Conservation (phyloP, 2,113 vertebrate species). For the Corythornis madagascariensis region DNA sequence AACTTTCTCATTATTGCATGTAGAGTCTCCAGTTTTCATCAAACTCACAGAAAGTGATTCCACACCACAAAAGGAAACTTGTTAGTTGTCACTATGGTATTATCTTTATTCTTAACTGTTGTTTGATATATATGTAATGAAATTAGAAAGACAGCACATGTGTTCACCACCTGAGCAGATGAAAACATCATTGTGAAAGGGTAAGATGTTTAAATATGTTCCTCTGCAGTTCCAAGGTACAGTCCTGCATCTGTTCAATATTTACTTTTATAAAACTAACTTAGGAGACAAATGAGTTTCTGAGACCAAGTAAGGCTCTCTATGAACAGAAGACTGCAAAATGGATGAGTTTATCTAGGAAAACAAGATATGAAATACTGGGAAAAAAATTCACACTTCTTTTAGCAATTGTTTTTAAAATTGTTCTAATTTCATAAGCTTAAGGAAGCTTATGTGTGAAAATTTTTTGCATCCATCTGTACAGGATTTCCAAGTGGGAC, state of each 20-base stretch:
- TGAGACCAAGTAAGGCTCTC: neutral
- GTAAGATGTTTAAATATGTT: constrained; percentile 31
- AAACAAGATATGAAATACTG: neutral
- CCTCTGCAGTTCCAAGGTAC: neutral
- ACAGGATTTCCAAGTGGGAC: neutral
- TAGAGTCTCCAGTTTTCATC: neutral
- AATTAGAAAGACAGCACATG: constrained; percentile 50
- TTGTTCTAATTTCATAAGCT: neutral
- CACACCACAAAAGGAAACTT: neutral
- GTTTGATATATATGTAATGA: constrained; percentile 26
- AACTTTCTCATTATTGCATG: neutral
- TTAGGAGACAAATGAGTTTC: neutral
- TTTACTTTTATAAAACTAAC: constrained; percentile 33
- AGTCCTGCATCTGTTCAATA: constrained; percentile 47
- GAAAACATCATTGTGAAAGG: constrained; percentile 20
- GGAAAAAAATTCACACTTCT: neutral
- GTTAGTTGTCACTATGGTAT: constrained; percentile 11
- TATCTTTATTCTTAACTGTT: constrained; percentile 38
- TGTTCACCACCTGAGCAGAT: constrained; percentile 61
- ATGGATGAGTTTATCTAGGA: constrained; percentile 8
- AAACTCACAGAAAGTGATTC: neutral
- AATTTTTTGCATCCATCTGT: neutral
- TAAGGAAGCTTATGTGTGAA: neutral
- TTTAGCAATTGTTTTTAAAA: constrained; percentile 12
- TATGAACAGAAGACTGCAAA: neutral